Conservation (phyloP, 2,888 invertebrate species). For the Cenopis cana region DNA sequence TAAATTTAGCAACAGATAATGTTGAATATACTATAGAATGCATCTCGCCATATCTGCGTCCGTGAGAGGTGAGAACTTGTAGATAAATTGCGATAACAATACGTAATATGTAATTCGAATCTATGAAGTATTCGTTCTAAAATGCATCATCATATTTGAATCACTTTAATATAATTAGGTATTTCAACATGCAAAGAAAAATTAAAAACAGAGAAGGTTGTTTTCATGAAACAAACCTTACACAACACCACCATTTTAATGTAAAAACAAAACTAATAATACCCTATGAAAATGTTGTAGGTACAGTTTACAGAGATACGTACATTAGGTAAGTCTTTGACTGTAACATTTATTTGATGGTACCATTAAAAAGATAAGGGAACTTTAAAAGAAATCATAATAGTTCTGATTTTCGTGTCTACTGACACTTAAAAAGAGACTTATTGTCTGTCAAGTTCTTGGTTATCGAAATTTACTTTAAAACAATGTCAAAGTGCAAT, state of each 20-base stretch:
- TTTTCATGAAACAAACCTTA: too few species aligned
- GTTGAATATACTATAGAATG: background rate
- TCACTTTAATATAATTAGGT: too few species aligned
- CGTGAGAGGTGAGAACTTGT: background rate
- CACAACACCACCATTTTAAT: too few species aligned
- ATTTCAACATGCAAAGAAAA: too few species aligned
- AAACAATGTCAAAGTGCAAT: slow-evolving; percentile 76
- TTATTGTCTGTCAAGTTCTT: slow-evolving; percentile 62
- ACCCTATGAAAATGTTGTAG: too few species aligned
- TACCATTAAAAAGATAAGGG: background rate
- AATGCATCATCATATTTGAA: too few species aligned
- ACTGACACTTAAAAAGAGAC: slow-evolving; percentile 35
- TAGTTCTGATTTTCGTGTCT: background rate
- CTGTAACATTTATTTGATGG: background rate
- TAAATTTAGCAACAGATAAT: slow-evolving; percentile 11
- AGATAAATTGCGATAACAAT: slow-evolving; percentile 1
- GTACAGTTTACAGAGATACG: too few species aligned
- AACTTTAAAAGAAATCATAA: background rate
- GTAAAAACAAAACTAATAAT: too few species aligned
- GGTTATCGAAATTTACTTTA: slow-evolving; percentile 78
- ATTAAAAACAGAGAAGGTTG: too few species aligned
- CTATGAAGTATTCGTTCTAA: too few species aligned
- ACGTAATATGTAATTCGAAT: background rate
- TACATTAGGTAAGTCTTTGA: background rate
- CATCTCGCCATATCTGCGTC: background rate